Evolutionary conservation across 2,113 vertebrate species (phyloP).

Genomic region (Chaetodon auriga): DNA sequence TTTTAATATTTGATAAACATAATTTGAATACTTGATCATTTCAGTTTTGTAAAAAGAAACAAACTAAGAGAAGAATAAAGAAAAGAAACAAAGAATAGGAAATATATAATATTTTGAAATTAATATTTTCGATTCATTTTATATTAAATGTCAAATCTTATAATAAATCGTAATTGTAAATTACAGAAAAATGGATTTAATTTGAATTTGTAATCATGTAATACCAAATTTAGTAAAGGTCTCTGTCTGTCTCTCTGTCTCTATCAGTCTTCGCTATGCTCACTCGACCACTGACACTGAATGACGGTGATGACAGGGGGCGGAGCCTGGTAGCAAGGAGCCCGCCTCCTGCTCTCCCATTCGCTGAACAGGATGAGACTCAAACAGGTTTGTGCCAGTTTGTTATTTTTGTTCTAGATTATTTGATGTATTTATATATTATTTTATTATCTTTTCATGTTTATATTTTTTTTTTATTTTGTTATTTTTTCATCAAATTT

Average conservation of each 20-base stretch:
- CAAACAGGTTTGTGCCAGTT: constrained; percentile 20
- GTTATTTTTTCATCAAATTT: not conserved
- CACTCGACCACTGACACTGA: constrained; percentile 30
- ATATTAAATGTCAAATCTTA: no score
- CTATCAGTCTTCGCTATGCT: constrained; percentile 55
- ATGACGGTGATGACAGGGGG: constrained; percentile 4
- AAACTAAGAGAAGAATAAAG: no score
- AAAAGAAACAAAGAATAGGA: no score
- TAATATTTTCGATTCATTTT: no score
- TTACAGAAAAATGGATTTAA: no score
- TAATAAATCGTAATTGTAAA: no score
- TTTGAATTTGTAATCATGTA: no score
- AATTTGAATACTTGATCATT: no score
- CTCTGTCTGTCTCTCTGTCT: not conserved
- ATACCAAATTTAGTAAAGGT: no score
- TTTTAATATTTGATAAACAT: no score
- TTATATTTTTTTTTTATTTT: not conserved
- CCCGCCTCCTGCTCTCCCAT: constrained; percentile 8
- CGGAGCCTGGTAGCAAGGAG: not conserved
- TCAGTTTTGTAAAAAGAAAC: no score
- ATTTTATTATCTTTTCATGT: not conserved
- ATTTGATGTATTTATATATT: not conserved
- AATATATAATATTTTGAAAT: no score
- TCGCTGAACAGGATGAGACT: constrained; percentile 22
- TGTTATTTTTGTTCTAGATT: not conserved